Percentiles rank a stretch among this genome's conserved stretches.
Conservation (phyloP, 2,113 vertebrate genomes). For the Galeopterus variegatus region DNA sequence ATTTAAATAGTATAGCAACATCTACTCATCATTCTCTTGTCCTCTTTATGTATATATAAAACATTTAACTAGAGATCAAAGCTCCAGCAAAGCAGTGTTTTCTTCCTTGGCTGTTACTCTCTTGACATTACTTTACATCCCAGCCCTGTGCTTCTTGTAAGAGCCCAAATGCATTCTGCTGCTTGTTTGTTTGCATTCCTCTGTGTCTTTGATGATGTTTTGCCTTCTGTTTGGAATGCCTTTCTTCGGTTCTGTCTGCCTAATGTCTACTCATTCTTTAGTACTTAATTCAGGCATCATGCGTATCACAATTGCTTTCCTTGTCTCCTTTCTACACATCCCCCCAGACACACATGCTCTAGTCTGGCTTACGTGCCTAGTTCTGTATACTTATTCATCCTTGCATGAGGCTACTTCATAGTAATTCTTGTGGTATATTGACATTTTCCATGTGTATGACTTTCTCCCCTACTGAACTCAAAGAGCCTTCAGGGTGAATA, state of each 20-base stretch:
- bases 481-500: background rate
- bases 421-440: background rate
- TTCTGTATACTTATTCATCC: background rate
- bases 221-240: background rate
- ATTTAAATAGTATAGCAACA: background rate
- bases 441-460: background rate
- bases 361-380: rapidly evolving
- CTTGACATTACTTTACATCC: background rate
- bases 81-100: background rate
- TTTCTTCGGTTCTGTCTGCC: background rate
- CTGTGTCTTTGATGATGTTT: background rate
- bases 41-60: background rate
- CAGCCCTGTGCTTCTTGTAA: rapidly evolving
- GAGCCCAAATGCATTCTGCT: rapidly evolving
- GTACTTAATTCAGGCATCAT: background rate
- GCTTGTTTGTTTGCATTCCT: background rate
- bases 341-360: rapidly evolving
- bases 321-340: background rate
- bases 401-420: background rate
- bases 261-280: background rate
- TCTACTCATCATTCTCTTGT: background rate
- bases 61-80: background rate
- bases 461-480: background rate
- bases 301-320: background rate
- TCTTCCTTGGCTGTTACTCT: background rate